These are phyloP conservation scores for Eupithecia subumbrata DNA, from an alignment of 2,888 invertebrate genomes.

Conservation along the genomic window DNA sequence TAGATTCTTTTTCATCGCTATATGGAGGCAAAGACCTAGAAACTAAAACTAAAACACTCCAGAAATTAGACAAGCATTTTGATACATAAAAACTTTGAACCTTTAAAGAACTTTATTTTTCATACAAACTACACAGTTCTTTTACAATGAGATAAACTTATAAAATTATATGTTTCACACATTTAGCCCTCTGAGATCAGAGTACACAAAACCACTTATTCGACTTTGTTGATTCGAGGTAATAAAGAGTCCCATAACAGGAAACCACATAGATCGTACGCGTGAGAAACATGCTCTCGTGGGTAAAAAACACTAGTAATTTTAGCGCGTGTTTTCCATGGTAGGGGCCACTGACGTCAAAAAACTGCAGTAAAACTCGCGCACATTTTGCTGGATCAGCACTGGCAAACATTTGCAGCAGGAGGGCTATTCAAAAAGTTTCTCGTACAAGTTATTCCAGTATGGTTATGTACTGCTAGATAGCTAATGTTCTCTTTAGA, in stretches of 20 bases:
- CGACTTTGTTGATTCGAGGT: neutral
- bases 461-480: neutral
- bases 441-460: neutral
- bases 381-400: neutral
- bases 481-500: neutral
- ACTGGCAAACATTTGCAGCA: neutral
- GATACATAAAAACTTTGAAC: neutral
- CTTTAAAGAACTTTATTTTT: too few species aligned
- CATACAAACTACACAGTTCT: too few species aligned
- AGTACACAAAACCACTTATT: neutral
- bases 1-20: neutral
- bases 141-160: too few species aligned
- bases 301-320: neutral
- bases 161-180: too few species aligned
- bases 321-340: neutral
- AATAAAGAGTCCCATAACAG: too few species aligned
- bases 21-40: neutral
- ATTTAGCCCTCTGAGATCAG: too few species aligned
- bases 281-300: neutral
- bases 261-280: neutral
- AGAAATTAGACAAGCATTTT: neutral
- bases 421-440: conserved; percentile 9
- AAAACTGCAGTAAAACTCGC: conserved; percentile 14
- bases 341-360: conserved; percentile 8
- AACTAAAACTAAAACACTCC: neutral